Evolutionary conservation across 2,113 vertebrate genomes (phyloP), one percentile per base, ranked within the genome.

Genomic region (Uria lomvia): DNA sequence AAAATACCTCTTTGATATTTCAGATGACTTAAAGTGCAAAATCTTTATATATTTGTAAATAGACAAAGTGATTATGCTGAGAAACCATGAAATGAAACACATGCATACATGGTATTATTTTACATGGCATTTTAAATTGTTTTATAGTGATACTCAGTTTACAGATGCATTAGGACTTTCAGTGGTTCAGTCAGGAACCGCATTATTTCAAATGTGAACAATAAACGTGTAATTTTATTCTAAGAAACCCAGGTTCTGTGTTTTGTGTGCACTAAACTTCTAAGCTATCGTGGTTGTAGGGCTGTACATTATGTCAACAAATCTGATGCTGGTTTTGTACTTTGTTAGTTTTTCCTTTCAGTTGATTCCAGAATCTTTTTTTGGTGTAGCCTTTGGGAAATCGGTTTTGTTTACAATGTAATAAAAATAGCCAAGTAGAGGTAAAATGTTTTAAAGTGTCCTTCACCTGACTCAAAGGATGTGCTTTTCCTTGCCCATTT

Each of bases 1-100:
- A 92, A 97, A 98, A 98, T 97, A 98, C 96, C 97, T 98, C 97
- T 98, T 98, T 98, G 96, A 97, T 98, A 98, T 98, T 96, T 98
- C 97, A 96, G 95, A 97, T 97, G 94, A 97, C 45, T 88, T 89
- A 95, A 98, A 98, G 94, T 55, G 88, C 76, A 96, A 96, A 96
- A 95, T 96, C 97, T 98, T 98, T 98, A 97, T 98, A 98, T 97
- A 97, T 97, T 98, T 98, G 97, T 98, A 98, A 87, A 98, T 98
- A 98, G 94, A 95, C 29, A 40, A 94, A 95, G 95, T 84, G 71
- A 92, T 96, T 97, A 98, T 97, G 96, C 92, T 96, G 92, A 96
- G 96, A 98, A 97, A 97, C 95, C 95, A 97, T 97, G 66, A 98
- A 92, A 94, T 91, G 56, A 92, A 96, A 97, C 74, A 65, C 81